Conservation (phyloP, 2,113 vertebrate species). For the Nycticorax nycticorax region DNA sequence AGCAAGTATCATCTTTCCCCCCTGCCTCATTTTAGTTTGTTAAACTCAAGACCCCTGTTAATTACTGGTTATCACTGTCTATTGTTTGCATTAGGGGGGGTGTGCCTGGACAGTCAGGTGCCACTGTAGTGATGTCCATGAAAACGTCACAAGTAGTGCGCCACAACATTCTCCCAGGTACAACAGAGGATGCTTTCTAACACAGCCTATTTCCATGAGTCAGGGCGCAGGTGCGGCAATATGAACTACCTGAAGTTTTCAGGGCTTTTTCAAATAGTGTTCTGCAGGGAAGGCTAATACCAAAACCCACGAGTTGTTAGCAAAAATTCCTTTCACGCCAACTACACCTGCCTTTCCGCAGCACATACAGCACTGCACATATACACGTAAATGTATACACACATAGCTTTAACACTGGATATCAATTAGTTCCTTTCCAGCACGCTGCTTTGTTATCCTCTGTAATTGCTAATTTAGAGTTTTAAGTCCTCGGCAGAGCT, state of each 20-base stretch:
- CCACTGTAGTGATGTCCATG: neutral
- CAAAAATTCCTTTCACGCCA: neutral
- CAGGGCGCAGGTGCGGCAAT: neutral
- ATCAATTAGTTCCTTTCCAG: neutral
- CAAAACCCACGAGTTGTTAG: neutral
- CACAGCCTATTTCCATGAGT: neutral
- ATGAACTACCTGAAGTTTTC: neutral
- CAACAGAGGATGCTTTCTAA: neutral
- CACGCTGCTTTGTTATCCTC: neutral
- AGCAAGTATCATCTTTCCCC: rapidly evolving
- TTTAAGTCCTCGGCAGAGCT: neutral
- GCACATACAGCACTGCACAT: too few species aligned
- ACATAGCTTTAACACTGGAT: neutral
- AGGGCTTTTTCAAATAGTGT: neutral
- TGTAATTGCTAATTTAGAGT: neutral
- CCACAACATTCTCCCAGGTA: neutral
- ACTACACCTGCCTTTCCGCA: neutral
- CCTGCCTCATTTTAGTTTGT: neutral
- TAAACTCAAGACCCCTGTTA: neutral
- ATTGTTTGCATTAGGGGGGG: neutral
- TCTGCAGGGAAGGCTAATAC: neutral
- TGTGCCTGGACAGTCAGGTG: too few species aligned
- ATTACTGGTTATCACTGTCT: neutral
- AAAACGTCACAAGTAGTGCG: rapidly evolving
- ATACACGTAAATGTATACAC: neutral